Conservation (phyloP, 2,888 invertebrate genomes). For the Amphipyra berbera region DNA sequence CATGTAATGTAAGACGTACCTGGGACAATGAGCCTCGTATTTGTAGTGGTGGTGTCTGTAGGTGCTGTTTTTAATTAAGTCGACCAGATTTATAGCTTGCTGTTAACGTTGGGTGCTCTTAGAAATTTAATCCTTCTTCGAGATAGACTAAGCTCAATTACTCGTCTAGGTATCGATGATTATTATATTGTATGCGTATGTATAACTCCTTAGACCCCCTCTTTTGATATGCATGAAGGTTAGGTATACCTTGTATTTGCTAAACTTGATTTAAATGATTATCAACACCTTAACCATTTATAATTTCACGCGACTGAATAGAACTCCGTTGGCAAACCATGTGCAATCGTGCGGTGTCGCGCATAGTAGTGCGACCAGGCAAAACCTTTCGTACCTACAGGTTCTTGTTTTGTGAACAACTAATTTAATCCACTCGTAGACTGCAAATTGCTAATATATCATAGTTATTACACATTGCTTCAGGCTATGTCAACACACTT, state of each 20-base stretch:
- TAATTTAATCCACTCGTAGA: conserved; percentile 3
- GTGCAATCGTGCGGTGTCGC: too few species aligned
- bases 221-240: too few species aligned
- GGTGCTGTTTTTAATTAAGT: conserved; percentile 57
- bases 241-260: too few species aligned
- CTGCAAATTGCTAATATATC: not conserved
- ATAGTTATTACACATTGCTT: not conserved
- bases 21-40: conserved; percentile 47
- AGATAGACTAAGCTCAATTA: conserved; percentile 19
- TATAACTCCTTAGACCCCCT: too few species aligned
- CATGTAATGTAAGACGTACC: conserved; percentile 58
- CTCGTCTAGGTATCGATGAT: not conserved
- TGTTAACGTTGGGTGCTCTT: conserved; percentile 15
- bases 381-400: conserved; percentile 17
- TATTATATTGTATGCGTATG: too few species aligned
- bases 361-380: conserved; percentile 10
- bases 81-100: conserved; percentile 33
- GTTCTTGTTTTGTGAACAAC: conserved; percentile 24
- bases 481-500: not conserved
- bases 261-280: too few species aligned
- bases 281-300: too few species aligned
- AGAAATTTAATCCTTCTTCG: conserved; percentile 30
- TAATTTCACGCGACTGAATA: too few species aligned
- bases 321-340: too few species aligned
- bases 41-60: conserved; percentile 20